Conservation (phyloP, 2,113 vertebrate genomes). For the Nycticebus coucang region DNA sequence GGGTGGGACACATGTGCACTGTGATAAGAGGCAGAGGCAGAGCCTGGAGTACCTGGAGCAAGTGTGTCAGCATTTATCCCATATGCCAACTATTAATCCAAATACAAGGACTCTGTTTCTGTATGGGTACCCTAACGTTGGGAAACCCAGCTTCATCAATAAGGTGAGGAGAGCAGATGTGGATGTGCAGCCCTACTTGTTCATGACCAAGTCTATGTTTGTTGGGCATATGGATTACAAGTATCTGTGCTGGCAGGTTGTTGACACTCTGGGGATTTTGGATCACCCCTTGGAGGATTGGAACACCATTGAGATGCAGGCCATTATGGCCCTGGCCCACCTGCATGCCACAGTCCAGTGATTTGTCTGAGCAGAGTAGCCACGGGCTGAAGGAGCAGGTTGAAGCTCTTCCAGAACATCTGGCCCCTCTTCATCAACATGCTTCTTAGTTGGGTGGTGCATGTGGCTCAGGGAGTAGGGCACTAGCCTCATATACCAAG, state of each 20-base stretch:
- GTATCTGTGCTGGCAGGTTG: constrained; percentile 85
- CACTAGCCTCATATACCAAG: no score
- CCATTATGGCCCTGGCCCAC: constrained; percentile 94
- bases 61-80: constrained; percentile 98
- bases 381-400: constrained; percentile 90
- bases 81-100: constrained; percentile 96
- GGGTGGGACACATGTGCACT: constrained; percentile 98
- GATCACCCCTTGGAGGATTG: constrained; percentile 95
- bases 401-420: constrained; percentile 93
- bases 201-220: no score
- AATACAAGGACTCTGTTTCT: constrained; percentile 96
- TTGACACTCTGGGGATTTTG: constrained; percentile 95
- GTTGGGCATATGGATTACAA: no score
- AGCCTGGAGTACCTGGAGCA: constrained; percentile 98
- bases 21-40: constrained; percentile 96
- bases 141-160: constrained; percentile 99
- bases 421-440: constrained; percentile 94
- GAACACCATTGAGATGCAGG: constrained; percentile 98
- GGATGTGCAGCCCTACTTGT: no score
- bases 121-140: constrained; percentile 98
- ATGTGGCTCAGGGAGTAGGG: no score
- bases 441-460: constrained; percentile 85
- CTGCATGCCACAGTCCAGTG: constrained; percentile 91
- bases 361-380: constrained; percentile 94
- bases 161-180: constrained; percentile 85